phyloP scores from a whole-genome alignment of 1,140 invertebrate species.

The Tetraneura akinire region DNA sequence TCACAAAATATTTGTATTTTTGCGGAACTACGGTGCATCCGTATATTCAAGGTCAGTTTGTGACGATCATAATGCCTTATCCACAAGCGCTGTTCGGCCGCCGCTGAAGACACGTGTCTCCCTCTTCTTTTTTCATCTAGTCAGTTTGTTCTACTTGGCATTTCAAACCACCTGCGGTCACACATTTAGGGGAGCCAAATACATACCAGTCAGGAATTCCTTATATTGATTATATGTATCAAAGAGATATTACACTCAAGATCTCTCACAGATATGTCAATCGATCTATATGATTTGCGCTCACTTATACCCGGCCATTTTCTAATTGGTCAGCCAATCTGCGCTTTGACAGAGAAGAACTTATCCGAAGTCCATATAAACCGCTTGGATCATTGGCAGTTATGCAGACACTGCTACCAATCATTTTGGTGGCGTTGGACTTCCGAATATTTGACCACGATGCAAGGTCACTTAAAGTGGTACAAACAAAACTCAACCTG shows the following conservation, averaged over 20 bases:
- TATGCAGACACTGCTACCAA: conserved; percentile 52
- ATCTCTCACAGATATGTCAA: conserved; percentile 57
- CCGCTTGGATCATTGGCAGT: conserved; percentile 53
- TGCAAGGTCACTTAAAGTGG: conserved; percentile 57
- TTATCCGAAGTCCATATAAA: conserved; percentile 44
- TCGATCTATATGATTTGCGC: conserved; percentile 56
- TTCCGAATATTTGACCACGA: conserved; percentile 55
- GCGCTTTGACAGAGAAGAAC: conserved; percentile 36
- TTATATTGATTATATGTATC: conserved; percentile 54
- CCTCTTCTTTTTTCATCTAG: no score
- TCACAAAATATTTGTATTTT: no score
- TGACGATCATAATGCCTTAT: no score
- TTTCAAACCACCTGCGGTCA: no score
- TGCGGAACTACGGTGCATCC: no score
- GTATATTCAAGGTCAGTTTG: no score
- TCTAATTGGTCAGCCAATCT: conserved; percentile 53
- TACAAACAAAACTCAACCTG: neutral
- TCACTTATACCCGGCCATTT: conserved; percentile 57
- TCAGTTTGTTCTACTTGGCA: no score
- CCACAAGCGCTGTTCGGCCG: no score
- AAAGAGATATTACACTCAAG: conserved; percentile 57
- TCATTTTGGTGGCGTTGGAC: conserved; percentile 56
- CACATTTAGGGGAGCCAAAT: conserved; percentile 53
- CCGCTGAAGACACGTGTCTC: no score
- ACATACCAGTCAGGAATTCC: conserved; percentile 56